phyloP scores from a whole-genome alignment of 2,888 invertebrate species.

The Chaetogeoica ovagalla region DNA sequence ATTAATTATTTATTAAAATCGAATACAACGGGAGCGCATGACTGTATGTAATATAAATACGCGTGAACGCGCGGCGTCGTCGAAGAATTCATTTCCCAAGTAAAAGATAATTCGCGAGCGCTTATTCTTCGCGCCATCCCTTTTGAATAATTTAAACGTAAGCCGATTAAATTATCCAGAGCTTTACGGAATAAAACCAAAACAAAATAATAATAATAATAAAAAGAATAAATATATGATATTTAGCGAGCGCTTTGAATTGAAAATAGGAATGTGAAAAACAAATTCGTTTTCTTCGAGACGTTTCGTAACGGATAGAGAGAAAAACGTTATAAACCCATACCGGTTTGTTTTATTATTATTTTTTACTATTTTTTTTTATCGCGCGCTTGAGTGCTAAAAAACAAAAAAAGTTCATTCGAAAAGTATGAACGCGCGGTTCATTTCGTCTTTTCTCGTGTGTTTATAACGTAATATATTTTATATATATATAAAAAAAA shows the following conservation, averaged over 20 bases:
- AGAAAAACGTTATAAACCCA: neutral
- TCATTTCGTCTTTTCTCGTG: neutral
- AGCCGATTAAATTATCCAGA: neutral
- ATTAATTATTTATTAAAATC: too few species aligned
- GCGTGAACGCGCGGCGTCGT: neutral
- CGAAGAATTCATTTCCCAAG: neutral
- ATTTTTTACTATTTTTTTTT: neutral
- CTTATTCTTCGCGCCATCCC: neutral
- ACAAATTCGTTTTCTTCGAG: neutral
- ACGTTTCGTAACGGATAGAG: neutral
- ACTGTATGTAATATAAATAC: too few species aligned
- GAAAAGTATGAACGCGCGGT: too few species aligned
- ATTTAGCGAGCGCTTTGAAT: neutral
- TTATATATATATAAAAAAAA: too few species aligned
- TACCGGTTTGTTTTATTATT: neutral
- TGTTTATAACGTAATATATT: too few species aligned
- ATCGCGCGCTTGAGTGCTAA: too few species aligned
- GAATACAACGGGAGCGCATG: too few species aligned
- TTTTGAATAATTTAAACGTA: slow-evolving; percentile 13
- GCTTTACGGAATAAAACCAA: neutral
- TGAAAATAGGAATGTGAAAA: neutral
- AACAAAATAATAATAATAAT: neutral
- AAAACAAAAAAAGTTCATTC: neutral
- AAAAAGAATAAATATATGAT: neutral
- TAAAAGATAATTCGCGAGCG: neutral